Conservation (phyloP, 2,888 invertebrate genomes). For the Omphaloscelis lunosa region DNA sequence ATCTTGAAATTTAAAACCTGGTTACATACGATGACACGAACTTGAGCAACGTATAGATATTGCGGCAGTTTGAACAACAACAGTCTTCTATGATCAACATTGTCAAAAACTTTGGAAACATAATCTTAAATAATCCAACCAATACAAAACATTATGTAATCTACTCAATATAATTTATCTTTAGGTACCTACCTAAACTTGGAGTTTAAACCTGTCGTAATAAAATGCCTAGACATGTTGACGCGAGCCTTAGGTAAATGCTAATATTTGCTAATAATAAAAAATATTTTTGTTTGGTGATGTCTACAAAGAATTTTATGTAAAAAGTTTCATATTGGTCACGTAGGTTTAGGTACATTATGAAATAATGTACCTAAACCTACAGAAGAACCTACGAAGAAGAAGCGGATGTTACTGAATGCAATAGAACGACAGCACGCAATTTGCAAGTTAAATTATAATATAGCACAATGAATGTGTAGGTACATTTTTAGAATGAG, state of each 20-base stretch:
- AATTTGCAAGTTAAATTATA: neutral
- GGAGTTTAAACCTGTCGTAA: neutral
- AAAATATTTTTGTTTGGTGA: neutral
- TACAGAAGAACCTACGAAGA: too few species aligned
- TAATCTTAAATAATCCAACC: neutral
- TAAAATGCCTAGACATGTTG: constrained; percentile 1
- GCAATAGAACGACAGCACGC: neutral
- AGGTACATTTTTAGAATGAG: neutral
- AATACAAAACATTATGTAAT: constrained; percentile 3
- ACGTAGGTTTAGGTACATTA: neutral
- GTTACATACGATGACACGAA: neutral
- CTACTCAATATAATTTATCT: neutral
- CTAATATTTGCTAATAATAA: neutral
- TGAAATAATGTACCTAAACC: too few species aligned
- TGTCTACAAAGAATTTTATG: neutral
- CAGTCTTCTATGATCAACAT: constrained; percentile 6
- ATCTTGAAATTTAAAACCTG: neutral
- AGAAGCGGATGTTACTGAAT: too few species aligned
- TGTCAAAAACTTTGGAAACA: constrained; percentile 9
- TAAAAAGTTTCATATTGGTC: neutral
- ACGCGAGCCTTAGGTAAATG: too few species aligned
- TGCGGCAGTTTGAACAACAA: neutral
- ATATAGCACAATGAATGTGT: neutral
- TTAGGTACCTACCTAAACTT: neutral
- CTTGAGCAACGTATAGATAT: constrained; percentile 1